Evolutionary conservation across 2,888 invertebrate species (phyloP).

Genomic region (Oithona nana): DNA sequence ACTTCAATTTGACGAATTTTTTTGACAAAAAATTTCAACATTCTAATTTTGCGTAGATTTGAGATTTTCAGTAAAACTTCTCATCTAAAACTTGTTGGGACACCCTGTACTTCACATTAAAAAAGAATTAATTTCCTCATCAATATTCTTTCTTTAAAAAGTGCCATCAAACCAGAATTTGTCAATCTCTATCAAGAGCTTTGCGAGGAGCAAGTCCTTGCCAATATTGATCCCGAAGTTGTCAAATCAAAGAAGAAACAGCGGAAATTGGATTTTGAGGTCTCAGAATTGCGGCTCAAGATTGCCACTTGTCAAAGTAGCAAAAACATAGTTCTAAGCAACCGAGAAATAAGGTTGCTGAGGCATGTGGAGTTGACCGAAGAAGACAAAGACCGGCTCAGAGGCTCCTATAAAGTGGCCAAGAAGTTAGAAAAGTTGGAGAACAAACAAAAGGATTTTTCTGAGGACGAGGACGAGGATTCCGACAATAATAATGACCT

Average conservation of each 20-base stretch:
- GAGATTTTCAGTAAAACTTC: too few species aligned
- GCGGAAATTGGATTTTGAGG: constrained; percentile 74
- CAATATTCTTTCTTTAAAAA: too few species aligned
- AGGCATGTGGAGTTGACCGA: constrained; percentile 72
- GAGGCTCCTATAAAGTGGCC: constrained; percentile 75
- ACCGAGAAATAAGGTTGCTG: constrained; percentile 68
- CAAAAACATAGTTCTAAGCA: constrained; percentile 67
- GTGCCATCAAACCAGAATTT: background rate
- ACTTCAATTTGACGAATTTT: too few species aligned
- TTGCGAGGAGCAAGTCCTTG: constrained; percentile 63
- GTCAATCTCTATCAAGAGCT: constrained; percentile 48
- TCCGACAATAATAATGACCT: constrained; percentile 20
- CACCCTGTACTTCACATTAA: too few species aligned
- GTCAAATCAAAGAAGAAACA: constrained; percentile 71
- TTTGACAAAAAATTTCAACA: too few species aligned
- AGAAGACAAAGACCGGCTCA: constrained; percentile 75
- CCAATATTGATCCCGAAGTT: constrained; percentile 65
- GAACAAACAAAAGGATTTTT: constrained; percentile 25
- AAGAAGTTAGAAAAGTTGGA: constrained; percentile 77
- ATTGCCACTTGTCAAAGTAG: constrained; percentile 40
- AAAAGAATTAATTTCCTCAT: too few species aligned
- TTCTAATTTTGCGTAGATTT: too few species aligned
- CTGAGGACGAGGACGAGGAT: constrained; percentile 12
- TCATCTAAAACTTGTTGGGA: too few species aligned
- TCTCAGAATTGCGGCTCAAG: constrained; percentile 62